Evolutionary conservation across 2,113 vertebrate species (phyloP).

Genomic region (Sarotherodon lohbergeri): DNA sequence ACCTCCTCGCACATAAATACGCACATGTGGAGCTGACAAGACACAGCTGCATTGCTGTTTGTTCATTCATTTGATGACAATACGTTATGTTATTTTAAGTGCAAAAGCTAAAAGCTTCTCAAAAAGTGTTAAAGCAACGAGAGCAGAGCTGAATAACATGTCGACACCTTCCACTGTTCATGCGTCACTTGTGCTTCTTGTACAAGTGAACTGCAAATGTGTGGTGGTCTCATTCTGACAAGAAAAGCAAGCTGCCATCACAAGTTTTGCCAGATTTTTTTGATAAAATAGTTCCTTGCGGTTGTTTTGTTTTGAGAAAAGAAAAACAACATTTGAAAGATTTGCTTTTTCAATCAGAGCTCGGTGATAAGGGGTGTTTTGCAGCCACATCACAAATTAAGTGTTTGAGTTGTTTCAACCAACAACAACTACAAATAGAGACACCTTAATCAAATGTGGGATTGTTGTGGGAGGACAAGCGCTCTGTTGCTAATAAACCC

Average conservation of each 20-base stretch:
- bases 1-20: background rate
- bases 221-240: background rate
- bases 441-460: background rate
- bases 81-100: background rate
- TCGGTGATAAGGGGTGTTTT: background rate
- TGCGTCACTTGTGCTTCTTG: background rate
- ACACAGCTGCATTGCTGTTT: background rate
- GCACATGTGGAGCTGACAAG: background rate
- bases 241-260: background rate
- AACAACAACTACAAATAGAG: background rate
- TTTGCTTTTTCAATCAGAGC: background rate
- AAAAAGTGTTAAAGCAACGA: background rate
- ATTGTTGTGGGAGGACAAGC: background rate
- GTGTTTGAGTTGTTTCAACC: background rate
- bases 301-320: background rate
- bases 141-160: background rate
- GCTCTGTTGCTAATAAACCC: background rate
- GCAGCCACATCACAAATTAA: background rate
- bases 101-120: background rate
- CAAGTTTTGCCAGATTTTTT: background rate
- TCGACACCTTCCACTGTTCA: background rate
- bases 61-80: background rate
- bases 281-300: background rate
- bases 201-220: background rate
- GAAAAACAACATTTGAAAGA: background rate